Evolutionary conservation across 2,797 vertebrate genomes (phyloP).

Genomic region (Varecia variegata): DNA sequence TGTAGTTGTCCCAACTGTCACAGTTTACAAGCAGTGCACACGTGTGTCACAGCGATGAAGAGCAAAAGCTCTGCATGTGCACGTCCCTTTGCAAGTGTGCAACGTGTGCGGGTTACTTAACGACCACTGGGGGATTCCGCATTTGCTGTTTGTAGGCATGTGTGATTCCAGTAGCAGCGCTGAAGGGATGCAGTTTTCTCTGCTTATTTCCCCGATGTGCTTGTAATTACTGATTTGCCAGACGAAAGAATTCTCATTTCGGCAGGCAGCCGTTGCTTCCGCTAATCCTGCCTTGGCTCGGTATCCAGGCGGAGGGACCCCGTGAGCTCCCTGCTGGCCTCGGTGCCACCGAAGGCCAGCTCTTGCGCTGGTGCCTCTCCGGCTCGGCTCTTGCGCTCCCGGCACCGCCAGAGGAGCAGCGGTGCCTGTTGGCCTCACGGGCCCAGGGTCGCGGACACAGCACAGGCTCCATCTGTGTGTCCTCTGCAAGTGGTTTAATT

Average conservation of each 20-base stretch:
- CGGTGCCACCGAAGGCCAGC: background rate
- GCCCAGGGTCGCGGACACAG: background rate
- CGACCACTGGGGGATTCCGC: background rate
- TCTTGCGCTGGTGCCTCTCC: background rate
- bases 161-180: conserved; percentile 19
- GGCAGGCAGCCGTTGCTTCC: background rate
- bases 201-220: conserved; percentile 64
- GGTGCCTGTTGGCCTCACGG: background rate
- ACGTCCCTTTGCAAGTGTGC: background rate
- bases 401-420: background rate
- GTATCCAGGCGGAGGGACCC: background rate
- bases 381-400: background rate
- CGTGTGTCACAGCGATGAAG: background rate
- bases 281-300: background rate
- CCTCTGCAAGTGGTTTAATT: background rate
- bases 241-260: conserved; percentile 31
- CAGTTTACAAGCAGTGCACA: background rate
- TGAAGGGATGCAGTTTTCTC: conserved; percentile 26
- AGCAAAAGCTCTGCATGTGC: background rate
- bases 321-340: rapidly evolving
- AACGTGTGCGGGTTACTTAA: background rate
- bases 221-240: conserved; percentile 55
- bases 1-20: background rate
- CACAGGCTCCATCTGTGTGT: background rate
- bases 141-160: conserved; percentile 1